A percentile compares a stretch with the other conserved stretches of the same genome.
Evolutionary conservation across 2,797 vertebrate genomes (phyloP).

Genomic region (Chromobotia macracanthus): DNA sequence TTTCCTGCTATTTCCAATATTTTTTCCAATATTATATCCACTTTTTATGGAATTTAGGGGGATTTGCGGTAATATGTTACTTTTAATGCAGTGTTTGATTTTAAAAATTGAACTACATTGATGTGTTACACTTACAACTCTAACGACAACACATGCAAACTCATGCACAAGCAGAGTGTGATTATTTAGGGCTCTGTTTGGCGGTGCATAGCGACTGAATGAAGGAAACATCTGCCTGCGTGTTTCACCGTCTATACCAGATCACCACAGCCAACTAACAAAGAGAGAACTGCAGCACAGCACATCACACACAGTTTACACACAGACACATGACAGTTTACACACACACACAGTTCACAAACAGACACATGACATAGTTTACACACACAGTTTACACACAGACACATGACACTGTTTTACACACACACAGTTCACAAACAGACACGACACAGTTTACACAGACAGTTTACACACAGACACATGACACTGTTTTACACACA

Average conservation of each 20-base stretch:
- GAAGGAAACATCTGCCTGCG: slow-evolving; percentile 87
- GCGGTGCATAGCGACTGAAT: slow-evolving; percentile 69
- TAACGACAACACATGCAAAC: not conserved
- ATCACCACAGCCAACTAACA: slow-evolving; percentile 63
- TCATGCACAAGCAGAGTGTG: not conserved
- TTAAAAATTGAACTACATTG: not conserved
- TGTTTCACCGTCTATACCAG: slow-evolving; percentile 68
- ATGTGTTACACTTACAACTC: not conserved
- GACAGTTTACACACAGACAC: too few species aligned
- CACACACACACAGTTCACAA: too few species aligned
- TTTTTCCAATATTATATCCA: too few species aligned
- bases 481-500: too few species aligned
- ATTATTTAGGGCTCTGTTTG: slow-evolving; percentile 54
- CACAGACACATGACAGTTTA: slow-evolving; percentile 25
- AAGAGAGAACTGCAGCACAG: slow-evolving; percentile 49
- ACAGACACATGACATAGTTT: too few species aligned
- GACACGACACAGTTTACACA: too few species aligned
- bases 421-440: too few species aligned
- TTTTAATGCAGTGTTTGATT: not conserved
- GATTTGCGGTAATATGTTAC: not conserved
- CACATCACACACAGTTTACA: slow-evolving; percentile 61
- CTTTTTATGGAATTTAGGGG: too few species aligned
- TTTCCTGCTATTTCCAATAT: too few species aligned
- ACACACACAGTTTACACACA: slow-evolving; percentile 56
- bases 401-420: not conserved